Percentiles rank a stretch among this genome's conserved stretches.
Evolutionary conservation across 2,888 invertebrate species (phyloP).

Genomic region (Branchellion lobata): DNA sequence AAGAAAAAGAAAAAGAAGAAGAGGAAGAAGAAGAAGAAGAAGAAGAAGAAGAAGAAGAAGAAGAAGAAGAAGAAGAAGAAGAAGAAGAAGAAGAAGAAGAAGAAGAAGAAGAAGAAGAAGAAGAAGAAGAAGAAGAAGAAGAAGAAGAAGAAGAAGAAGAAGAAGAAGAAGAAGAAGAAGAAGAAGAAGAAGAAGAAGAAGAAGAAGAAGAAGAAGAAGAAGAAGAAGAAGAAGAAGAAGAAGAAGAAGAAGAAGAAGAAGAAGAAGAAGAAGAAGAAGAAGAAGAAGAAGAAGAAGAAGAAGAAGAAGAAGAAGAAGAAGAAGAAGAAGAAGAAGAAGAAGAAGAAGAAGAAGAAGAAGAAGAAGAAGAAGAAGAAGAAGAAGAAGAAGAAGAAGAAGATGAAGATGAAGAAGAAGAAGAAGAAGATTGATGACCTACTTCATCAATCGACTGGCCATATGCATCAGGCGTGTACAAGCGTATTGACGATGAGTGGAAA

Average conservation of each 20-base stretch:
- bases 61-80: conserved; percentile 29
- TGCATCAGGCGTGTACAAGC: too few species aligned
- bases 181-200: conserved; percentile 4
- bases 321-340: conserved; percentile 31
- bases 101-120: conserved; percentile 27
- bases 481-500: too few species aligned
- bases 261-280: conserved; percentile 28
- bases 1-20: conserved; percentile 27
- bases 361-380: conserved; percentile 12
- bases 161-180: conserved; percentile 28
- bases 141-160: conserved; percentile 34
- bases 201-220: conserved; percentile 12
- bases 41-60: conserved; percentile 10
- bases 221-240: conserved; percentile 30
- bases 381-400: conserved; percentile 28
- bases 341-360: conserved; percentile 1
- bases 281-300: conserved; percentile 23
- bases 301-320: conserved; percentile 34
- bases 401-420: conserved; percentile 39
- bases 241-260: conserved; percentile 37
- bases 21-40: conserved; percentile 4
- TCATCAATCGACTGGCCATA: background rate
- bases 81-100: conserved; percentile 38
- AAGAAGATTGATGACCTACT: conserved; percentile 5
- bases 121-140: conserved; percentile 21